Conservation (phyloP, 1,140 invertebrate species). For the Medauroidea extradentata region DNA sequence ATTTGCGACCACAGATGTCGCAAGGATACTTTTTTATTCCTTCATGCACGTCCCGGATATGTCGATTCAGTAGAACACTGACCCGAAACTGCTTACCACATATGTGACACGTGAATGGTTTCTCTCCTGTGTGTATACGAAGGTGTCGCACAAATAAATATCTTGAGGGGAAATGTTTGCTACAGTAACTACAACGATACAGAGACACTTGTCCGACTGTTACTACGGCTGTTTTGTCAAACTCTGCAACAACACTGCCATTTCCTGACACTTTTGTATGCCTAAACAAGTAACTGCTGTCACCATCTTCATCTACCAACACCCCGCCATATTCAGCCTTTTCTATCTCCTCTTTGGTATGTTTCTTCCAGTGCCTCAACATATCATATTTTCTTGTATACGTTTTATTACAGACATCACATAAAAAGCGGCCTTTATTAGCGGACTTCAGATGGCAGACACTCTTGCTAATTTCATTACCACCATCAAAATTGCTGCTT, state of each 20-base stretch:
- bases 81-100: conserved; percentile 70
- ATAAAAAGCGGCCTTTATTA: conserved; percentile 8
- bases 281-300: conserved; percentile 5
- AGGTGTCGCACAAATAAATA: conserved; percentile 57
- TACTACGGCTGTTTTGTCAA: conserved; percentile 43
- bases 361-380: background rate
- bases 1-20: conserved; percentile 50
- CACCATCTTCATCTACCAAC: conserved; percentile 15
- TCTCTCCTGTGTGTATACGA: conserved; percentile 65
- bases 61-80: conserved; percentile 54
- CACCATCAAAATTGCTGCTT: conserved; percentile 12
- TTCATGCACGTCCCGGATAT: conserved; percentile 59
- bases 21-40: conserved; percentile 53
- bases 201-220: conserved; percentile 43
- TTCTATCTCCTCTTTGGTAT: background rate
- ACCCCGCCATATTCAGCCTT: conserved; percentile 12
- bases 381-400: conserved; percentile 12
- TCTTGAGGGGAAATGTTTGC: conserved; percentile 53
- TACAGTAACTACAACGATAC: conserved; percentile 54
- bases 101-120: conserved; percentile 64
- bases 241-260: conserved; percentile 37
- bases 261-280: conserved; percentile 6
- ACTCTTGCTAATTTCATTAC: conserved; percentile 2
- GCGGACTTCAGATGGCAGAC: conserved; percentile 23
- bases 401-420: conserved; percentile 11